Evolutionary conservation across 2,113 vertebrate species (phyloP).

Genomic region (Oophaga pumilio): DNA sequence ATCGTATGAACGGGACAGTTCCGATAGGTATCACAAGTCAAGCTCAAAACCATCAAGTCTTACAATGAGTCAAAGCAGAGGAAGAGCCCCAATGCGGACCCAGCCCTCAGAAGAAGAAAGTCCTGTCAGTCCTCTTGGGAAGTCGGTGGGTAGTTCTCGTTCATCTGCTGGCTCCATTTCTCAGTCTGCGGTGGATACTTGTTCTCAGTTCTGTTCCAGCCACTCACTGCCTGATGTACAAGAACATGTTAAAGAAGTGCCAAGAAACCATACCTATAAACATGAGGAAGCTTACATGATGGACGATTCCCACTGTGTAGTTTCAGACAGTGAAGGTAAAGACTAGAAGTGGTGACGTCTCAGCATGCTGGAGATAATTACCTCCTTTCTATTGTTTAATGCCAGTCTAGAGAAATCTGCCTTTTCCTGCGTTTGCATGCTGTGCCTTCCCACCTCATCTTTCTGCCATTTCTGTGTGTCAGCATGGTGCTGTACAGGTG

Average conservation of each 20-base stretch:
- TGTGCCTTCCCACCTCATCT: conserved; percentile 70
- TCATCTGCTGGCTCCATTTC: conserved; percentile 75
- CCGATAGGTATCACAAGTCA: conserved; percentile 85
- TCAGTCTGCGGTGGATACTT: conserved; percentile 75
- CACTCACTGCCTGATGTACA: conserved; percentile 98
- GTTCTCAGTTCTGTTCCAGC: conserved; percentile 95
- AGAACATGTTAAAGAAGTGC: conserved; percentile 92
- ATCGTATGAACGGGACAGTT: conserved; percentile 88
- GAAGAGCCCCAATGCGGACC: conserved; percentile 84
- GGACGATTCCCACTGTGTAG: conserved; percentile 97
- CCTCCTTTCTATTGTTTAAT: conserved; percentile 37
- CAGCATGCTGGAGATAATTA: conserved; percentile 66
- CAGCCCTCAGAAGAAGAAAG: conserved; percentile 96
- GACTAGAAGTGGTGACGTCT: conserved; percentile 81
- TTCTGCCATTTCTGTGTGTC: conserved; percentile 67
- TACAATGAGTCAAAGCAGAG: conserved; percentile 77
- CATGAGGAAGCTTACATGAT: conserved; percentile 94
- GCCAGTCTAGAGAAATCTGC: conserved; percentile 64
- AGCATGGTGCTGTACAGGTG: conserved; percentile 54
- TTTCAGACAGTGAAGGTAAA: conserved; percentile 99
- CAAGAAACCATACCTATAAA: conserved; percentile 92
- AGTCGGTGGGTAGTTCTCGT: conserved; percentile 80
- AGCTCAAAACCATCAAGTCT: conserved; percentile 76
- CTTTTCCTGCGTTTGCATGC: conserved; percentile 68
- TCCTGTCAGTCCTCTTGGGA: conserved; percentile 89